Evolutionary conservation across 1,140 invertebrate genomes (phyloP).

Genomic region (Solen grandis): DNA sequence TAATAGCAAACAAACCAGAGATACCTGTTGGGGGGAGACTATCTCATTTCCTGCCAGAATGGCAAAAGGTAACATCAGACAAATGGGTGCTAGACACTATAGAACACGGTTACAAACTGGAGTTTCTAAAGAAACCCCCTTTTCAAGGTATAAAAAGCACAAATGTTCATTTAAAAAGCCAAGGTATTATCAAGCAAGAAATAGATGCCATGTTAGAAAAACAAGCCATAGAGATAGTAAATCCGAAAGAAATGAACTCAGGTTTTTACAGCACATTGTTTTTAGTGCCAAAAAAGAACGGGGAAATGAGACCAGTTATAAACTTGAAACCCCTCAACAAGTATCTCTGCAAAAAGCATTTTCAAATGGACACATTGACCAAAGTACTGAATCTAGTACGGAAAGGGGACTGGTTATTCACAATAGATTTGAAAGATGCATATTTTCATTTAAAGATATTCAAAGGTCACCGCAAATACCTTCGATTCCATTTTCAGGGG

Average conservation of each 20-base stretch:
- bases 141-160: constrained; percentile 32
- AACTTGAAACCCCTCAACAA: no score
- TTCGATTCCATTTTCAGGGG: no score
- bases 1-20: constrained; percentile 3
- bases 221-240: constrained; percentile 33
- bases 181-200: background rate
- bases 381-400: no score
- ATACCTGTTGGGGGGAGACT: constrained; percentile 29
- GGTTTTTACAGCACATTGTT: constrained; percentile 47
- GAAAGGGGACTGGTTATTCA: constrained; percentile 20
- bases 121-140: no score
- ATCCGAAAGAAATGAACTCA: background rate
- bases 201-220: background rate
- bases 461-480: background rate
- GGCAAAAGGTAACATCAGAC: constrained; percentile 22
- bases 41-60: constrained; percentile 37
- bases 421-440: constrained; percentile 44
- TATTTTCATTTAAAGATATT: constrained; percentile 47
- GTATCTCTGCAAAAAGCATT: no score
- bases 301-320: no score
- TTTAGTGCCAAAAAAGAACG: constrained; percentile 37
- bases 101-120: no score
- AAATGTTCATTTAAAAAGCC: background rate
- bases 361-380: no score
- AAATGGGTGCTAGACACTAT: no score